Conservation (phyloP, 2,113 vertebrate genomes). For the Chelonoidis abingdonii region DNA sequence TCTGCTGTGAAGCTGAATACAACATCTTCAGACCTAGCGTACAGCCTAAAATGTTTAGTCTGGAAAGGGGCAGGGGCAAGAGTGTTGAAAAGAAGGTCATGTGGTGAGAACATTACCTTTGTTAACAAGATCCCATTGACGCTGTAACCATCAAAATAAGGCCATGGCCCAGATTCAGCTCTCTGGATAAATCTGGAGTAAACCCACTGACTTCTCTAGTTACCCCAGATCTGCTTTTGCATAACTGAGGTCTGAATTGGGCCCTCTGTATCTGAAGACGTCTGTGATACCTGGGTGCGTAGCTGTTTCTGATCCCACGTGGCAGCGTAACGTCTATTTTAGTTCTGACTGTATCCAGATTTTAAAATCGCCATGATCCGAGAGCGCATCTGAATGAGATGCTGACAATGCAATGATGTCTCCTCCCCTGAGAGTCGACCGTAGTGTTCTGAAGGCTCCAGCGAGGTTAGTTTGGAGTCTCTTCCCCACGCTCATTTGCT, state of each 20-base stretch:
- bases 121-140: neutral
- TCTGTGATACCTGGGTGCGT: neutral
- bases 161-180: neutral
- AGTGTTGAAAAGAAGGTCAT: neutral
- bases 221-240: neutral
- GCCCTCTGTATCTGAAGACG: neutral
- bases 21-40: neutral
- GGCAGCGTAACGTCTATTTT: neutral
- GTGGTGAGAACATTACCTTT: neutral
- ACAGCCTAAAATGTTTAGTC: neutral
- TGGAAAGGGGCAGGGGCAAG: neutral
- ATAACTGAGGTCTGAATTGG: neutral
- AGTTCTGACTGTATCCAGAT: neutral
- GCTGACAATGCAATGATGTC: neutral
- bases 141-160: neutral
- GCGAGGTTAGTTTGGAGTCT: neutral
- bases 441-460: neutral
- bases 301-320: neutral
- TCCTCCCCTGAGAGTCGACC: neutral
- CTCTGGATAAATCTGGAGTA: neutral
- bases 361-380: neutral
- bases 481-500: neutral
- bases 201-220: neutral
- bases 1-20: neutral
- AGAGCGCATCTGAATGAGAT: neutral